Evolutionary conservation across 1,140 invertebrate genomes (phyloP).

Genomic region (Polypedilum vanderplanki): DNA sequence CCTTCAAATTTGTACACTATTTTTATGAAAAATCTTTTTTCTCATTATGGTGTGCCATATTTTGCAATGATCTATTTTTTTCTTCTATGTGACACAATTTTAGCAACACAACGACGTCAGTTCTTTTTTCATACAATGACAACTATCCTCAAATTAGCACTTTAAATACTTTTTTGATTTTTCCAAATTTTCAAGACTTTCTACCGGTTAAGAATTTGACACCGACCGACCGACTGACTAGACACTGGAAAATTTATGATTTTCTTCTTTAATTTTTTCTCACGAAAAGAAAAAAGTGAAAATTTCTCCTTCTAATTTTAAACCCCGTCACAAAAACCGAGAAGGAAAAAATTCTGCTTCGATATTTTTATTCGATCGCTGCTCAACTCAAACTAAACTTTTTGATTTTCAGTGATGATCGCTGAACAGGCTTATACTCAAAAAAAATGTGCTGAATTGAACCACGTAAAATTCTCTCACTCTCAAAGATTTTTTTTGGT

Average conservation of each 20-base stretch:
- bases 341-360: not conserved
- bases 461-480: too few relatives aligned
- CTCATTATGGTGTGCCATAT: not conserved
- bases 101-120: not conserved
- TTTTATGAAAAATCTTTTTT: slow-evolving; percentile 1
- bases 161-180: too few relatives aligned
- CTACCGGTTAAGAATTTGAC: not conserved
- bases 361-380: slow-evolving; percentile 21
- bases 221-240: not conserved
- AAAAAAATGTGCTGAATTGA: too few relatives aligned
- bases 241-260: slow-evolving; percentile 11
- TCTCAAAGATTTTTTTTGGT: too few relatives aligned
- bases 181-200: too few relatives aligned
- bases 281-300: not conserved
- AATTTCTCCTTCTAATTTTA: slow-evolving; percentile 16
- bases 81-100: not conserved
- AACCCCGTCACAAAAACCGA: not conserved
- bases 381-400: slow-evolving; percentile 21
- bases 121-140: too few relatives aligned
- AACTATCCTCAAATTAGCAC: too few relatives aligned
- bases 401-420: not conserved
- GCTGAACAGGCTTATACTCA: too few relatives aligned
- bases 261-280: not conserved
- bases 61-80: not conserved
- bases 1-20: not conserved